Base-by-base conservation (phyloP, 1,140 invertebrate species). In the Drosophila pectinifera region DNA sequence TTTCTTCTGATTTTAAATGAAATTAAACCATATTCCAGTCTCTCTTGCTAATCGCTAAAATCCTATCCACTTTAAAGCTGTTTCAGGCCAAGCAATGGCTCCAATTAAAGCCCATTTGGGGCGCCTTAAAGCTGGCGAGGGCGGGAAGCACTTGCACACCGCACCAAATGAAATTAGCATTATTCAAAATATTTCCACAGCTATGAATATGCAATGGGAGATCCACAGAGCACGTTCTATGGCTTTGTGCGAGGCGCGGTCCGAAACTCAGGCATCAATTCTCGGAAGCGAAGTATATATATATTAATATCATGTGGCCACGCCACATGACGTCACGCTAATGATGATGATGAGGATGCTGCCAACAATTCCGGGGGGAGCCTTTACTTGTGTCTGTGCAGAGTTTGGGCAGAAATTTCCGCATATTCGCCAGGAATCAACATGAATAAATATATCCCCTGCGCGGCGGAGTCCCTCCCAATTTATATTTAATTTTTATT, bases 121-220 rank as follows among this genome's bases (percentile, higher is more conserved):
- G 4, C n/a, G 46, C 28, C 45, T 42, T 28, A n/a, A 54, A 24
- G 46, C 45, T 28, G 31, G 18, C 16, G 18, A 28, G 45, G 43
- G 38, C 20, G 18, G 16, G 18, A 28, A 54, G 38, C 26, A 69
- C 48, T 43, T 16, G 39, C 28, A 39, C 31, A 38, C 28, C 26
- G 42, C 14, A 38, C 24, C 39, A 56, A 70, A 72, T 70, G 28
- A 63, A 68, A 78, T 82, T 82, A 78, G 54, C 69, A 74, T 83
- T 83, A 83, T 82, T 82, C 74, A 82, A 38, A 63, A 65, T 59
- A 54, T 64, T 69, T 74, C 34, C 48, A 43, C 36, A 53, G 64
- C 63, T 46, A 83, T 83, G 80, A 83, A 83, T 83, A 84, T 62
- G 31, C 58, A 84, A 84, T 84, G 70, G n/a, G 48, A 57, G 72